These are phyloP conservation scores for Chloebia gouldiae DNA, from an alignment of 2,113 vertebrate species.

Conservation along the genomic window DNA sequence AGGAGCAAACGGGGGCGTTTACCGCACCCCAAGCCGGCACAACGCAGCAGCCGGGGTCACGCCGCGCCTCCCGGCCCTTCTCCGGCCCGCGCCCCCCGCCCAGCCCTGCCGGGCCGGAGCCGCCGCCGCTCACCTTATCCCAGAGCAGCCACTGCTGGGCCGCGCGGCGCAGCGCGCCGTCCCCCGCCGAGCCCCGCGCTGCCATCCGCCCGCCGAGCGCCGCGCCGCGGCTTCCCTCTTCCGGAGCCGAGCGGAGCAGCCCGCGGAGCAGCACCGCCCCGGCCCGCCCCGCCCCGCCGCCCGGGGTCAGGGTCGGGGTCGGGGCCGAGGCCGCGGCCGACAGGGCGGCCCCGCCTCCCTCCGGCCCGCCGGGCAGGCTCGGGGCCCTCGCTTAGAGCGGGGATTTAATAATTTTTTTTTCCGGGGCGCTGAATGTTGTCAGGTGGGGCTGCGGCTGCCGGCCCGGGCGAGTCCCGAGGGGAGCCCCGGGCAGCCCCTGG, in stretches of 20 bases:
- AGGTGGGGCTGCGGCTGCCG: background rate
- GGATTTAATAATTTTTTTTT: fast-evolving
- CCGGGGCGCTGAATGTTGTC: background rate
- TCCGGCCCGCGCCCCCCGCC: too few species aligned
- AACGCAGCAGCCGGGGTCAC: background rate
- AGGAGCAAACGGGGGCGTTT: background rate
- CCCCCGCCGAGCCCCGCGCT: background rate
- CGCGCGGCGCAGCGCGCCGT: slow-evolving; percentile 60
- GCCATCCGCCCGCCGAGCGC: background rate
- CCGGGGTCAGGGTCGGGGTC: background rate
- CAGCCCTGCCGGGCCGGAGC: background rate
- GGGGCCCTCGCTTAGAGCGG: background rate
- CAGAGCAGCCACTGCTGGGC: slow-evolving; percentile 81
- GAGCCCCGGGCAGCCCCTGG: too few species aligned
- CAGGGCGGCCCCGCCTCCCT: background rate
- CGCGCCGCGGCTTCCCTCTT: background rate
- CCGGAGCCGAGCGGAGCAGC: too few species aligned
- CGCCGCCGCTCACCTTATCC: slow-evolving; percentile 78
- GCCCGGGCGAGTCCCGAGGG: background rate
- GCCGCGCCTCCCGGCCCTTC: background rate
- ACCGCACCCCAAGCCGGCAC: background rate
- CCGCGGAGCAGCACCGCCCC: too few species aligned
- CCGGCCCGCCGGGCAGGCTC: background rate
- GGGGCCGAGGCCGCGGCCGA: background rate
- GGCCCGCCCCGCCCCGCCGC: background rate